phyloP scores from a whole-genome alignment of 2,888 invertebrate species.

The Zeuzera pyrina region DNA sequence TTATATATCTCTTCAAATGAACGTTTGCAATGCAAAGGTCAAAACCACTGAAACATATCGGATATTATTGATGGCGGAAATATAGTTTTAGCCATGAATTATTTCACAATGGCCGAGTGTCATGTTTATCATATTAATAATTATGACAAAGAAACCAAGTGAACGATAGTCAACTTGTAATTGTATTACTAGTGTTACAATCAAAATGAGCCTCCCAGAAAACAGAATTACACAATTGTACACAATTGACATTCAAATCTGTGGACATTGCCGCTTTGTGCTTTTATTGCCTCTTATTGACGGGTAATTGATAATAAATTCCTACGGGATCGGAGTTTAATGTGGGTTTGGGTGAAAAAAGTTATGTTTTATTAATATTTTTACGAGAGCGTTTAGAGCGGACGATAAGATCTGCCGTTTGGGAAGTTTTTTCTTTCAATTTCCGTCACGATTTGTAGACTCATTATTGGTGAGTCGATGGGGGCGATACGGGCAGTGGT shows the following conservation, averaged over 20 bases:
- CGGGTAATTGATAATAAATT: conserved; percentile 73
- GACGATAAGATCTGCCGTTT: conserved; percentile 65
- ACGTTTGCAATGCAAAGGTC: too few species aligned
- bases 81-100: conserved; percentile 41
- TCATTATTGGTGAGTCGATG: conserved; percentile 67
- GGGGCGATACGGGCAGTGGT: conserved; percentile 69
- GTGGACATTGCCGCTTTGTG: conserved; percentile 69
- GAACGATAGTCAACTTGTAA: conserved; percentile 61
- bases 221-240: conserved; percentile 69
- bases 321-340: conserved; percentile 69
- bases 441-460: conserved; percentile 72
- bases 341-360: conserved; percentile 73
- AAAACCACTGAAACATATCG: conserved; percentile 8
- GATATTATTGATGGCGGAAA: conserved; percentile 48
- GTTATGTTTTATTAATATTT: conserved; percentile 74
- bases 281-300: conserved; percentile 71
- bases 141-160: conserved; percentile 49
- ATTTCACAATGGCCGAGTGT: conserved; percentile 46
- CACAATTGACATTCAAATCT: conserved; percentile 73
- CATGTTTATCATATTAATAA: conserved; percentile 64
- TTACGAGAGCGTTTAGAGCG: conserved; percentile 70
- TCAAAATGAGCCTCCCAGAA: conserved; percentile 68
- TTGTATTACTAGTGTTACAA: conserved; percentile 60
- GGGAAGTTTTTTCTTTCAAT: conserved; percentile 72
- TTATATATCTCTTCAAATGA: too few species aligned